Conservation (phyloP, 2,888 invertebrate species). For the Scrobipalpa atriplicella region DNA sequence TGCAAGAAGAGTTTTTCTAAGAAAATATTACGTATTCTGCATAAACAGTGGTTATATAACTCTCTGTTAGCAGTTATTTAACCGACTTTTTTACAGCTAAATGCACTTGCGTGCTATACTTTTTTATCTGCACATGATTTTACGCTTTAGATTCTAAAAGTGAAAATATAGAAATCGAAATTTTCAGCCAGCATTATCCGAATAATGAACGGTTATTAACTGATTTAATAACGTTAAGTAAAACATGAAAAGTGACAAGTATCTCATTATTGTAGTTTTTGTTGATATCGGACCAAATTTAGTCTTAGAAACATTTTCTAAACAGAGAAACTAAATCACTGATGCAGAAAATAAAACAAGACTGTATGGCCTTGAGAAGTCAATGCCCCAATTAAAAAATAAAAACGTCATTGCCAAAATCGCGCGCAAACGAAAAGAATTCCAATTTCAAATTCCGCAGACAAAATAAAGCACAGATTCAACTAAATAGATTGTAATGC, state of each 20-base stretch:
- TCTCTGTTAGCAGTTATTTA: constrained; percentile 32
- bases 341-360: constrained; percentile 16
- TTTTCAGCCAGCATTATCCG: constrained; percentile 22
- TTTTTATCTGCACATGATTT: constrained; percentile 44
- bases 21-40: constrained; percentile 21
- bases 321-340: neutral
- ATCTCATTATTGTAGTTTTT: no score
- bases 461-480: constrained; percentile 22
- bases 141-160: constrained; percentile 56
- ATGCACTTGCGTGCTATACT: constrained; percentile 52
- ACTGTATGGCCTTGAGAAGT: constrained; percentile 8
- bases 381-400: constrained; percentile 26
- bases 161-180: constrained; percentile 52
- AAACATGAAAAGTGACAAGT: neutral
- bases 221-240: constrained; percentile 7
- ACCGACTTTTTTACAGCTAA: neutral
- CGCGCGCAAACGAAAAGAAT: constrained; percentile 20
- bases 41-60: constrained; percentile 29
- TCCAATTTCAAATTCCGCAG: constrained; percentile 22
- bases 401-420: constrained; percentile 23
- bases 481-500: constrained; percentile 4
- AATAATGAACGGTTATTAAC: constrained; percentile 19
- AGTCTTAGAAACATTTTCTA: neutral
- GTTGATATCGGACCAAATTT: neutral
- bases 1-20: constrained; percentile 27